Evolutionary conservation across 2,113 vertebrate genomes (phyloP).

Genomic region (Lophius piscatorius): DNA sequence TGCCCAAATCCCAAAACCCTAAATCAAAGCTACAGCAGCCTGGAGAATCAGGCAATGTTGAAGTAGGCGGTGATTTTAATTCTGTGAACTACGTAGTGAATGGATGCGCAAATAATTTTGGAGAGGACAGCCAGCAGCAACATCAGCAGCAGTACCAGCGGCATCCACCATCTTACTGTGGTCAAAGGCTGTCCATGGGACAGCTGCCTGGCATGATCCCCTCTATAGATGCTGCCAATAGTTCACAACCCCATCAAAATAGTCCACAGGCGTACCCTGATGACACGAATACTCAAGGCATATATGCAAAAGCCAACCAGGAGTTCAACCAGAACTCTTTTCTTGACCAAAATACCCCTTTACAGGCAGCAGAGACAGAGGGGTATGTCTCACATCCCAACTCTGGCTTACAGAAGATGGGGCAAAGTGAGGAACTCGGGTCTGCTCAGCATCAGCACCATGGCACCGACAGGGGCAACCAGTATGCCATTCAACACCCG

Average conservation of each 20-base stretch:
- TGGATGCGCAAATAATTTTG: constrained; percentile 76
- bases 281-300: constrained; percentile 77
- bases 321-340: constrained; percentile 82
- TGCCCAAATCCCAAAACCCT: constrained; percentile 83
- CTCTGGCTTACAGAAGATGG: constrained; percentile 66
- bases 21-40: constrained; percentile 83
- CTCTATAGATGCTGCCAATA: constrained; percentile 75
- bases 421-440: constrained; percentile 65
- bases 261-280: constrained; percentile 75
- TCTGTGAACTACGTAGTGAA: constrained; percentile 75
- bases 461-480: constrained; percentile 40
- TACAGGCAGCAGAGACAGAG: constrained; percentile 60
- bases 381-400: constrained; percentile 69
- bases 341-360: constrained; percentile 56
- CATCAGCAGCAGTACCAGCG: constrained; percentile 72
- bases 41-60: constrained; percentile 69
- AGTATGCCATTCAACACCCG: constrained; percentile 62
- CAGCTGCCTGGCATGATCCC: constrained; percentile 73
- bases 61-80: constrained; percentile 76
- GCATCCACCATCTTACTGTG: constrained; percentile 52
- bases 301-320: constrained; percentile 80
- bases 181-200: constrained; percentile 67
- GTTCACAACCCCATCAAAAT: constrained; percentile 78
- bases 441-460: constrained; percentile 51
- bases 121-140: constrained; percentile 73